A percentile compares a stretch with the other conserved stretches of the same genome.
These are phyloP conservation scores for Erpetoichthys calabaricus DNA, from an alignment of 2,797 vertebrate genomes.

Conservation along the genomic window DNA sequence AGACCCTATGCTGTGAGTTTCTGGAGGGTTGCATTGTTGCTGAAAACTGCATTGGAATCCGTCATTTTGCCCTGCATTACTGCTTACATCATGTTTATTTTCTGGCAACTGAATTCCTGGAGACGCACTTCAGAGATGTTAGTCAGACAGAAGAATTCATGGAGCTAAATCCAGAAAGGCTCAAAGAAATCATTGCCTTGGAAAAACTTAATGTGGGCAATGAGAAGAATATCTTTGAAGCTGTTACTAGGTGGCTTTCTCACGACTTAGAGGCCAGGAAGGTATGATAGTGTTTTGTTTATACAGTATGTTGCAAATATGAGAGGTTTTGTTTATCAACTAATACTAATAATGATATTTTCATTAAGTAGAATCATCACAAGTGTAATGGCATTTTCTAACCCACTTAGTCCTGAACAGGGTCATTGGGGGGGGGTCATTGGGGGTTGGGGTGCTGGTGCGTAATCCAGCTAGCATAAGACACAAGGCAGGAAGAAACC, in stretches of 20 bases:
- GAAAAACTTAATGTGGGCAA: conserved; percentile 96
- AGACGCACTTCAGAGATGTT: conserved; percentile 92
- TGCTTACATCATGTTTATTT: conserved; percentile 86
- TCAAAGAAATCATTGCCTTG: conserved; percentile 80
- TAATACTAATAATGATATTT: too few relatives aligned
- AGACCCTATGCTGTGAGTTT: conserved; percentile 91
- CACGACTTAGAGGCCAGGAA: conserved; percentile 76
- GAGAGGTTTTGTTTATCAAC: too few relatives aligned
- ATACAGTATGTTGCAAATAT: too few relatives aligned
- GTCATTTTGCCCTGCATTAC: conserved; percentile 89
- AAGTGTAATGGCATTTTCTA: too few relatives aligned
- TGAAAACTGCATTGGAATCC: conserved; percentile 94
- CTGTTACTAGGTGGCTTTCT: conserved; percentile 79
- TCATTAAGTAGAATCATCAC: too few relatives aligned
- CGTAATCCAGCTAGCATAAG: too few relatives aligned
- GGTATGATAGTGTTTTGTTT: conserved; percentile 40
- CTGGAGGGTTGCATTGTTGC: conserved; percentile 88
- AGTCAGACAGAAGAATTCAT: conserved; percentile 79
- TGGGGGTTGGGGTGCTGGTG: too few relatives aligned
- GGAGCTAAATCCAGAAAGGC: conserved; percentile 69
- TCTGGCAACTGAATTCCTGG: conserved; percentile 83
- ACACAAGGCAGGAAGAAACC: too few relatives aligned
- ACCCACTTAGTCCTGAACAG: too few relatives aligned
- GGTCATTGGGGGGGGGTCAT: too few relatives aligned
- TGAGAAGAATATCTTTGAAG: conserved; percentile 85